Conservation (phyloP, 1,140 invertebrate genomes). For the Procambarus virginalis region DNA sequence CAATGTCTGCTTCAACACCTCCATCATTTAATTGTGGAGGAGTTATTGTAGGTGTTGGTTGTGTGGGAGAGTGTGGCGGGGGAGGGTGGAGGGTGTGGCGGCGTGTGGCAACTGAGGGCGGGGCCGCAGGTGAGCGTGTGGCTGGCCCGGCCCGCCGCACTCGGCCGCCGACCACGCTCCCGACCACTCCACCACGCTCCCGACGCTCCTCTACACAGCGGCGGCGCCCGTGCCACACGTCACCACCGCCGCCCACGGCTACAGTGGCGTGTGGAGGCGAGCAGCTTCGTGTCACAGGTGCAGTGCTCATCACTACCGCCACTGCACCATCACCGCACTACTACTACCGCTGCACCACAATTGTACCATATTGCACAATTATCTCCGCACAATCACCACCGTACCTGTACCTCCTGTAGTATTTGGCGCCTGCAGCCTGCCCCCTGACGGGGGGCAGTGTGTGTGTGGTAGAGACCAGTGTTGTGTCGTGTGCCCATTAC, state of each 20-base stretch:
- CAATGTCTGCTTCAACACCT: not conserved
- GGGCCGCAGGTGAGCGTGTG: conserved; percentile 47
- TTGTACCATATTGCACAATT: not conserved
- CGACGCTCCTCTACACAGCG: not conserved
- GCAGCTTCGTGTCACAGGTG: not conserved
- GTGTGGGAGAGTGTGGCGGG: not conserved
- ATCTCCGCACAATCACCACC: not conserved
- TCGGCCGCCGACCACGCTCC: conserved; percentile 36
- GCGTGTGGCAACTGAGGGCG: conserved; percentile 43
- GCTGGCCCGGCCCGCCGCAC: conserved; percentile 29
- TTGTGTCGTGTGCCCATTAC: not conserved
- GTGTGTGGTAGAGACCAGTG: not conserved
- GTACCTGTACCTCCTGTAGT: not conserved
- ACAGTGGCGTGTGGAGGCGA: not conserved
- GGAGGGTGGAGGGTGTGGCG: not conserved
- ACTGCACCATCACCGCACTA: not conserved
- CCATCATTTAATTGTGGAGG: not conserved
- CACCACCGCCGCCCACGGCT: not conserved
- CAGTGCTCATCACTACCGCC: not conserved
- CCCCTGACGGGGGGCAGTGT: not conserved
- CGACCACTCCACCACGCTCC: not conserved
- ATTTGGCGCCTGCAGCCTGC: not conserved
- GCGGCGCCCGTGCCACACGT: not conserved
- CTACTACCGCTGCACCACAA: conserved; percentile 1
- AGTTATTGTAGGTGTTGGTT: not conserved